phyloP scores from a whole-genome alignment of 2,888 invertebrate genomes.

The Philhelius pedissequus region DNA sequence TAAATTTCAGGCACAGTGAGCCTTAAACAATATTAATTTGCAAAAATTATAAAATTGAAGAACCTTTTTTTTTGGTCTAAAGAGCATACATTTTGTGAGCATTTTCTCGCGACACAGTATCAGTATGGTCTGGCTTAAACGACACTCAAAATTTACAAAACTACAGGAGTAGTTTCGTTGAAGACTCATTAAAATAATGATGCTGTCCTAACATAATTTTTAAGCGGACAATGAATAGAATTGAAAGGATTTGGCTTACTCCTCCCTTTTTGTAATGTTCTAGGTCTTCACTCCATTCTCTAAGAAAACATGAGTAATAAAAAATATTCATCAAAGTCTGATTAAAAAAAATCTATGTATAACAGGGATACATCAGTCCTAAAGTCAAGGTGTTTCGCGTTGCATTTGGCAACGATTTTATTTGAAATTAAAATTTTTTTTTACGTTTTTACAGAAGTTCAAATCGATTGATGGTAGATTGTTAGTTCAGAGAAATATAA shows the following conservation, averaged over 20 bases:
- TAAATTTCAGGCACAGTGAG: too few species aligned
- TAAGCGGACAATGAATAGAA: slow-evolving; percentile 5
- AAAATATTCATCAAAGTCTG: neutral
- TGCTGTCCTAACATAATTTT: slow-evolving; percentile 46
- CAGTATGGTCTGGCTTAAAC: neutral
- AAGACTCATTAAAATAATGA: neutral
- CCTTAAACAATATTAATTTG: too few species aligned
- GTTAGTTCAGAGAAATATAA: too few species aligned
- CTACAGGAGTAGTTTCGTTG: neutral
- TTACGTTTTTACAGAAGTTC: too few species aligned
- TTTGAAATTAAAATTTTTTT: too few species aligned
- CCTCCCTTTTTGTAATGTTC: neutral
- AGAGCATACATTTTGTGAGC: neutral
- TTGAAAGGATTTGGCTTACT: neutral
- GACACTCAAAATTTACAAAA: neutral
- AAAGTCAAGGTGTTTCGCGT: neutral
- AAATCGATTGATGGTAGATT: too few species aligned
- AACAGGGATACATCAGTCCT: too few species aligned
- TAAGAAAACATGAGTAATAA: neutral
- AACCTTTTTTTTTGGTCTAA: neutral
- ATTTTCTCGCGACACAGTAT: neutral
- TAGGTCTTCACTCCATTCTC: neutral
- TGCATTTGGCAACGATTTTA: neutral
- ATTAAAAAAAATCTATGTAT: neutral
- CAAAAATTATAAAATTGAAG: too few species aligned